Conservation (phyloP, 2,888 invertebrate species). For the Meiosimyza decipiens region DNA sequence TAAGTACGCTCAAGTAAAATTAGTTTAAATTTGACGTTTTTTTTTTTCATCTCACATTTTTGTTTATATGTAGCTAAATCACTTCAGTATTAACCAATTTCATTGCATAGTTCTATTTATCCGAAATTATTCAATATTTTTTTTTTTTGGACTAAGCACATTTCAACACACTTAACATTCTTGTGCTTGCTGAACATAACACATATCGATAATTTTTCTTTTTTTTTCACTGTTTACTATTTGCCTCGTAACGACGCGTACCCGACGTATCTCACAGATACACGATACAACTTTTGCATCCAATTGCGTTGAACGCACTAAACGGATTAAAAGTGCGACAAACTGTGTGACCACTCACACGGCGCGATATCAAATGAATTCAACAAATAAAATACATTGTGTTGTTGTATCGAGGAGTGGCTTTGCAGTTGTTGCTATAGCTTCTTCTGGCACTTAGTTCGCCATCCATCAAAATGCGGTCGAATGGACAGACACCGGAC, state of each 20-base stretch:
- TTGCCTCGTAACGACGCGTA: neutral
- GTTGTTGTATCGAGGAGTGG: slow-evolving; percentile 58
- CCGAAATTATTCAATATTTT: neutral
- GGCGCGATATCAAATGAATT: slow-evolving; percentile 18
- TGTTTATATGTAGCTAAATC: neutral
- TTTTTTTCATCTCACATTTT: neutral
- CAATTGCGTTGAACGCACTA: slow-evolving; percentile 66
- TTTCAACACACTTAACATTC: slow-evolving; percentile 14
- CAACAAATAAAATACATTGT: slow-evolving; percentile 38
- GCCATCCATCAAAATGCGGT: slow-evolving; percentile 55
- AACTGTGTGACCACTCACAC: slow-evolving; percentile 34
- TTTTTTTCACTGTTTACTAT: no score
- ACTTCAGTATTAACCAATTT: neutral
- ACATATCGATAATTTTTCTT: no score
- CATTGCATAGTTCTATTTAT: neutral
- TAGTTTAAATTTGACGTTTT: no score
- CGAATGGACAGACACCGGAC: slow-evolving; percentile 44
- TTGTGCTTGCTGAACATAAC: no score
- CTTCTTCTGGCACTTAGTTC: slow-evolving; percentile 13
- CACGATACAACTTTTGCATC: slow-evolving; percentile 59
- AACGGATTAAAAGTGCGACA: slow-evolving; percentile 42
- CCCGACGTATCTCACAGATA: slow-evolving; percentile 27
- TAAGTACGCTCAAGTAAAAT: no score
- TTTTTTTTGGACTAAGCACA: neutral
- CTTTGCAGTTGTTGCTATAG: slow-evolving; percentile 38